Evolutionary conservation across 2,888 invertebrate species (phyloP).

Genomic region (Clitarchus hookeri): DNA sequence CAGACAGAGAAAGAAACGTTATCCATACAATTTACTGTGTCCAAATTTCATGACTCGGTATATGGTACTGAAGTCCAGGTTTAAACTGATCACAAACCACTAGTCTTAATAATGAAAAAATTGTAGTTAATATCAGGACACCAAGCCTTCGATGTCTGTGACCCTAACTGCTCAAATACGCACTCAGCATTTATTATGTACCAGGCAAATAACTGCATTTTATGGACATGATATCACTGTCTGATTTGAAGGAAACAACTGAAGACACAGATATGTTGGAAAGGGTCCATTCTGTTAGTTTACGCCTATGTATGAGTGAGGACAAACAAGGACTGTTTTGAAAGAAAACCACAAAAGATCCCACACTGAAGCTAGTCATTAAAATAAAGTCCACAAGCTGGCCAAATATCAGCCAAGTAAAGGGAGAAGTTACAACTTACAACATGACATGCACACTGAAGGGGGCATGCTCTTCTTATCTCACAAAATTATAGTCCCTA

Average conservation of each 20-base stretch:
- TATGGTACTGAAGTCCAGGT: neutral
- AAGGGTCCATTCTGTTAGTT: too few species aligned
- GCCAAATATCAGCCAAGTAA: neutral
- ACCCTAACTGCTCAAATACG: neutral
- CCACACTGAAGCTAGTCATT: neutral
- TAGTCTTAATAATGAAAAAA: neutral
- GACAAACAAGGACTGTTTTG: neutral
- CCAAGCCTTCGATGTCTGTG: neutral
- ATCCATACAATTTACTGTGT: neutral
- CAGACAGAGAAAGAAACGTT: neutral
- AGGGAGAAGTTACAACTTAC: too few species aligned
- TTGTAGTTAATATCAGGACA: neutral
- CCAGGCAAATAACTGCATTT: too few species aligned
- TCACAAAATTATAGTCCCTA: neutral
- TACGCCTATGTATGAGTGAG: neutral
- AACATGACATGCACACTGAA: too few species aligned
- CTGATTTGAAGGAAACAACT: too few species aligned
- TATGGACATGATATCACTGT: too few species aligned
- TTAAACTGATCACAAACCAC: neutral
- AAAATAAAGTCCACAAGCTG: neutral
- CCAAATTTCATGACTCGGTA: neutral
- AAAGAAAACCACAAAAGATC: neutral
- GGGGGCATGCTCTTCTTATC: too few species aligned
- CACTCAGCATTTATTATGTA: too few species aligned
- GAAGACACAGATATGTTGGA: too few species aligned